These are phyloP conservation scores for Sinosuthora webbiana DNA, from an alignment of 2,113 vertebrate genomes.

Conservation along the genomic window DNA sequence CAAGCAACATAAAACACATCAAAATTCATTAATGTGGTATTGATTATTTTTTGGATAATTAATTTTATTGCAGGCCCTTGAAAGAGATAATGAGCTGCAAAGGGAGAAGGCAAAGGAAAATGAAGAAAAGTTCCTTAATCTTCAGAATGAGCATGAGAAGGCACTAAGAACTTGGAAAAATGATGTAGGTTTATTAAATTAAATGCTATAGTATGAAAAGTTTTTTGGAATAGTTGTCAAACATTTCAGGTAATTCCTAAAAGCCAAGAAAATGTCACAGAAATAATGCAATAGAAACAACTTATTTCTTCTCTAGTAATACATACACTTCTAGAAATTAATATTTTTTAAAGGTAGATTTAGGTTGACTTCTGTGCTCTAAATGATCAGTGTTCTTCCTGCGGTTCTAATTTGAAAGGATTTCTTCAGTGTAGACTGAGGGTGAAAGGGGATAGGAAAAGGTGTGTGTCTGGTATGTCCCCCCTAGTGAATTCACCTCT, in stretches of 20 bases:
- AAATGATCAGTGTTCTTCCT: neutral
- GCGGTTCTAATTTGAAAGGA: neutral
- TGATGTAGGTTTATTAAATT: slow-evolving; percentile 79
- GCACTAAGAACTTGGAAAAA: slow-evolving; percentile 81
- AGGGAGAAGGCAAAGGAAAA: slow-evolving; percentile 84
- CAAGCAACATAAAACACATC: slow-evolving; percentile 95
- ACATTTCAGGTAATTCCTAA: slow-evolving; percentile 61
- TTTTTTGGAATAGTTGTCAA: slow-evolving; percentile 44
- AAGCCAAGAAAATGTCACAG: slow-evolving; percentile 52
- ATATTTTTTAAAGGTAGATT: slow-evolving; percentile 24
- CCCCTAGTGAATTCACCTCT: neutral
- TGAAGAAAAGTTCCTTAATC: slow-evolving; percentile 85
- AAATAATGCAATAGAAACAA: slow-evolving; percentile 18
- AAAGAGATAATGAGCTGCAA: slow-evolving; percentile 92
- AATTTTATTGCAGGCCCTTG: slow-evolving; percentile 98
- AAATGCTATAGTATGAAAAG: slow-evolving; percentile 57
- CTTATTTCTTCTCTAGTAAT: neutral
- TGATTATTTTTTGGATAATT: slow-evolving; percentile 97
- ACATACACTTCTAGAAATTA: neutral
- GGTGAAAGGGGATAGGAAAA: neutral
- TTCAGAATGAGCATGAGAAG: slow-evolving; percentile 81
- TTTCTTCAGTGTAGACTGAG: neutral
- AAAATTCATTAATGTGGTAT: slow-evolving; percentile 96
- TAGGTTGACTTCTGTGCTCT: neutral
- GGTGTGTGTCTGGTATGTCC: neutral